Evolutionary conservation across 2,888 invertebrate genomes (phyloP), one percentile per base, ranked within the genome.

Genomic region (Buathra laborator): DNA sequence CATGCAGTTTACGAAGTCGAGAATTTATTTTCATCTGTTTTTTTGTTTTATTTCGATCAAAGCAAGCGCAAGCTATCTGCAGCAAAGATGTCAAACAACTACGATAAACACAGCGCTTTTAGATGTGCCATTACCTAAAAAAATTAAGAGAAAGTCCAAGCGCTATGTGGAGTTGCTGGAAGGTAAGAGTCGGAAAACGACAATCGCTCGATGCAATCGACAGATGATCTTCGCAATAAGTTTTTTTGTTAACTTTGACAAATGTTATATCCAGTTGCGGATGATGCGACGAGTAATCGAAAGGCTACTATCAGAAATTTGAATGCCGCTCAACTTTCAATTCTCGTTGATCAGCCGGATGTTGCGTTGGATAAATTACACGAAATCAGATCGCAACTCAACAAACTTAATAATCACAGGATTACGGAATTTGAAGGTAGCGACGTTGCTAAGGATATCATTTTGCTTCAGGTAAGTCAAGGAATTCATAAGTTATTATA

Each of bases 121-220:
- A 62, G 93, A 91, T 88, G 91, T 94, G 6, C 89, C 93, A 10
- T 93, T 94, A 76, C 95, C 95, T 90, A 95, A 95, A 88, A 93
- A 93, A 80, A 94, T 94, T 86, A 94, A 94, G 86, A 95, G 94
- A 90, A 94, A 93, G 82, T 93, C 90, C 74, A 95, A 95, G 88
- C 96, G 96, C 91, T 96, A 96, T 94, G 95, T 96, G 10, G 97
- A 97, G 91, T 93, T 97, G 9, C 93, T 97, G 85, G 95, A 96
- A 95, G 96, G 97, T 97, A 93, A 88, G 24, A 68, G 10, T 19
- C 24, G 1, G 3, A 19, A 44, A 14, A 29, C 16, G 16, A 43
- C 0, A 12, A 78, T 81, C 16, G 14, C 48, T 78, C 51, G 81
- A 12, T 19, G 2, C n/a, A 9, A 53, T 51, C 9, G 37, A 14